phyloP scores from a whole-genome alignment of 2,113 vertebrate species.

The Bungarus multicinctus region DNA sequence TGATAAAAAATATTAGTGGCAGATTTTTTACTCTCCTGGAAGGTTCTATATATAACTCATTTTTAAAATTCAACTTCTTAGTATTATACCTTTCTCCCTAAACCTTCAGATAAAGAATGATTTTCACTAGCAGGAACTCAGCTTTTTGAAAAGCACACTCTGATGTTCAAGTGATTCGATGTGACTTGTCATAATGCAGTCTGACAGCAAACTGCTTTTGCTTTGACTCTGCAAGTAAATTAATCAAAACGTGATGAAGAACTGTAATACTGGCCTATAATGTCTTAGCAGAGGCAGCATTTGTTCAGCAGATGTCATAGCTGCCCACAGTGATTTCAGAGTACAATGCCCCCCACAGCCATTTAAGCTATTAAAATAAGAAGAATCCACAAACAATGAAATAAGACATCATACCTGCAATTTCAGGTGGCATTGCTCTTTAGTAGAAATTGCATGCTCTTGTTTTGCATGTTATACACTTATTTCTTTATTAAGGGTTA shows the following conservation, averaged over 20 bases:
- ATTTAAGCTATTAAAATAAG: neutral
- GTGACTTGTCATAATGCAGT: neutral
- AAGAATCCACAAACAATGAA: neutral
- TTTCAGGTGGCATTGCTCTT: neutral
- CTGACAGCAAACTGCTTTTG: neutral
- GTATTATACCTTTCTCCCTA: neutral
- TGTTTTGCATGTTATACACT: neutral
- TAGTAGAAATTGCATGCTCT: neutral
- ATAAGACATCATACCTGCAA: neutral
- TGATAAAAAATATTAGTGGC: neutral
- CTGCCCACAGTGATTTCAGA: neutral
- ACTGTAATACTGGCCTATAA: neutral
- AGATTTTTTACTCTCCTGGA: neutral
- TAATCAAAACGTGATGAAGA: neutral
- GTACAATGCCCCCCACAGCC: neutral
- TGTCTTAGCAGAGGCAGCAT: neutral
- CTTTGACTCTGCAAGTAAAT: slow-evolving; percentile 9
- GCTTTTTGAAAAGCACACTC: slow-evolving; percentile 1
- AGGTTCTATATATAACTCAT: neutral
- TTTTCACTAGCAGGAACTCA: neutral
- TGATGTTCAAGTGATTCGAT: neutral
- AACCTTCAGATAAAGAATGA: neutral
- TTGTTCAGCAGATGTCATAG: neutral
- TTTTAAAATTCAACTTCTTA: neutral
- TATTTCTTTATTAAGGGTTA: neutral